Evolutionary conservation across 2,113 vertebrate species (phyloP), one percentile per base, ranked within the genome.

Genomic region (Bungarus multicinctus): DNA sequence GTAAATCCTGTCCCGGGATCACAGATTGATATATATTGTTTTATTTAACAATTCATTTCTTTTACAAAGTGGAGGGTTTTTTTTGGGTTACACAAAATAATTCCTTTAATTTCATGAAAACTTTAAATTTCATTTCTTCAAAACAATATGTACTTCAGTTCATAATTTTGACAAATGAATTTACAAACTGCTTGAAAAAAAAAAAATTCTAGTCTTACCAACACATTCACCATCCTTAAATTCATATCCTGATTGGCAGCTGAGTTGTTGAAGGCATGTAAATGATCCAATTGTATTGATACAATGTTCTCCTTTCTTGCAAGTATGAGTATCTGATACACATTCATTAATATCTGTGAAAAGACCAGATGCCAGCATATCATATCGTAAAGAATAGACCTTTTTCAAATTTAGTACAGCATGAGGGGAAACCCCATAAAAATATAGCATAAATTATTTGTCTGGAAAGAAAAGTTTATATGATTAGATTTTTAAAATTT

Each of bases 271-370:
- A 95, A 98, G 96, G 91, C 99, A 99, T 20, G 94, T 96, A 95
- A 99, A 99, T 1, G 98, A 99, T 16, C 99, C 99, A 92, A 98
- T 5, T 0, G 98, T 99, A 97, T 99, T 99, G 91, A 99, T 91
- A 2, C 99, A 99, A 96, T 96, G 98, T 96, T 99, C 98, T 0
- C 96, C 94, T 81, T 96, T 95, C 93, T 97, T 97, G 96, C 99
- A 99, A 0, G 97, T 98, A 97, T 99, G 98, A 0, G 95, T 92
- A 91, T 98, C 97, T 8, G 98, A 97, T 92, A 98, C 94, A 16
- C 99, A 99, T 96, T 99, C 99, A 5, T 99, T 98, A 94, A 99
- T 96, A 97, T 99, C 99, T 99, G 96, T n/a, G 92, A 86, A 92
- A 91, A 95, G 10, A 91, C 94, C 47, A 88, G 88, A 90, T 87